Base-by-base conservation (phyloP, 2,113 vertebrate species). In the Anhinga anhinga region DNA sequence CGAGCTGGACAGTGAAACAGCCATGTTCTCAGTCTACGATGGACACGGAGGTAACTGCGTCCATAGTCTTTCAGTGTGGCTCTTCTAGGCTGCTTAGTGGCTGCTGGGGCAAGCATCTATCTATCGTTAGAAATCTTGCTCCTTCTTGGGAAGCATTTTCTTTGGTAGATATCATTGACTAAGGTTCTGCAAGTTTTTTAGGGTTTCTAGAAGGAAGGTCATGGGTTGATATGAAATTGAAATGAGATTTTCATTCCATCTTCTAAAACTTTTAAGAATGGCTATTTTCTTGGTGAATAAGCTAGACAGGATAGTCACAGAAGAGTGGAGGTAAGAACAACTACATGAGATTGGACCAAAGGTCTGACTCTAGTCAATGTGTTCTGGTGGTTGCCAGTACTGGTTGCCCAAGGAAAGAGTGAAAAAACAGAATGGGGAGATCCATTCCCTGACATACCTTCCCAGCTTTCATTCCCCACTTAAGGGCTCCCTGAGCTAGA, bases 1-100 rank as follows among this genome's bases (percentile, higher is more conserved):
- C 5, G 99, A 99, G 81, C 98, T 99, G 96, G 99, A 99, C 93
- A 98, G 98, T 14, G 99, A 99, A 52, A 99, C 99, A 4, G 99
- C 99, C 58, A 99, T 99, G 99, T 99, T 99, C 98, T 98, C 99
- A 0, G 99, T 99, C 83, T 99, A 99, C 93, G 99, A 99, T 94
- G 99, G 99, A 91, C 99, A 99, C 21, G 99, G 99, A 99, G 99
- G 99, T 99, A 99, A 98, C 56, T 86, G 85, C 7, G 0, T 4
- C 62, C 2, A 0, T 22, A 26, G n/a, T 6, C 32, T 36, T 34
- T 45, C 13, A 1, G 10, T 1, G 9, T 11, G 61, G 34, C 20
- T 42, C 58, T n/a, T 42, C n/a, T 14, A 17, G 62, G 38, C 62
- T 88, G n/a, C 29, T 70, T 0, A 5, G 7, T 25, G 72, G 13